Evolutionary conservation across 30 jellyfish, hydroid and myxozoan genomes (phyloP).

Genomic region (Aurelia sp.): DNA sequence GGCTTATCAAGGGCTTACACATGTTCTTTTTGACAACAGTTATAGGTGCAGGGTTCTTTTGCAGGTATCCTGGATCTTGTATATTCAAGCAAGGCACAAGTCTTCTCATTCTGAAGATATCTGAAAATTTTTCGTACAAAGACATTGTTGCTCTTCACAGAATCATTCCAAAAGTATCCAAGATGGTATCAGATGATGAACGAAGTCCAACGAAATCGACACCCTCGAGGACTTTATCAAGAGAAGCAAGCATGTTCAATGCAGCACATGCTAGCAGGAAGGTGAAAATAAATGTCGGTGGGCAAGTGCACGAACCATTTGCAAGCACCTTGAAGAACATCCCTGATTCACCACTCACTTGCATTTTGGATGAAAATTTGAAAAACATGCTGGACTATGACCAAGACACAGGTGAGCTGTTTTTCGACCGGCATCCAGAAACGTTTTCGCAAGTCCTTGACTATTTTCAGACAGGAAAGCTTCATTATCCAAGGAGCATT

Average conservation of each 20-base stretch:
- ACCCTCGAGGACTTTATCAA: conserved; percentile 5
- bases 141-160: too few species aligned
- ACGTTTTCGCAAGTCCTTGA: conserved; percentile 83
- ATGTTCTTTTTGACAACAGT: too few species aligned
- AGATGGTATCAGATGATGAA: background rate
- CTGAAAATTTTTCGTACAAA: too few species aligned
- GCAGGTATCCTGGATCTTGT: too few species aligned
- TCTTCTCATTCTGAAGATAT: too few species aligned
- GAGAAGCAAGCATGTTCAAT: conserved; percentile 64
- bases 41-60: too few species aligned
- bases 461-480: conserved; percentile 94
- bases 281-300: conserved; percentile 89
- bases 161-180: background rate
- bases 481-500: conserved; percentile 93
- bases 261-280: conserved; percentile 13
- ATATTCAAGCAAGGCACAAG: too few species aligned
- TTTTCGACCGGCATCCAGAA: conserved; percentile 95
- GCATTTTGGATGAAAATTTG: conserved; percentile 78
- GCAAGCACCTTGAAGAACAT: conserved; percentile 81
- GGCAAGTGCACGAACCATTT: conserved; percentile 82
- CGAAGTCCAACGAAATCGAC: conserved; percentile 17
- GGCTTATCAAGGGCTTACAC: too few species aligned
- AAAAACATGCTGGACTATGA: conserved; percentile 76
- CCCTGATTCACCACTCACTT: conserved; percentile 96
- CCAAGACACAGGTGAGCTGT: conserved; percentile 65